These are phyloP conservation scores for Folsomia manolachei DNA, from an alignment of 2,888 invertebrate species.

Conservation along the genomic window DNA sequence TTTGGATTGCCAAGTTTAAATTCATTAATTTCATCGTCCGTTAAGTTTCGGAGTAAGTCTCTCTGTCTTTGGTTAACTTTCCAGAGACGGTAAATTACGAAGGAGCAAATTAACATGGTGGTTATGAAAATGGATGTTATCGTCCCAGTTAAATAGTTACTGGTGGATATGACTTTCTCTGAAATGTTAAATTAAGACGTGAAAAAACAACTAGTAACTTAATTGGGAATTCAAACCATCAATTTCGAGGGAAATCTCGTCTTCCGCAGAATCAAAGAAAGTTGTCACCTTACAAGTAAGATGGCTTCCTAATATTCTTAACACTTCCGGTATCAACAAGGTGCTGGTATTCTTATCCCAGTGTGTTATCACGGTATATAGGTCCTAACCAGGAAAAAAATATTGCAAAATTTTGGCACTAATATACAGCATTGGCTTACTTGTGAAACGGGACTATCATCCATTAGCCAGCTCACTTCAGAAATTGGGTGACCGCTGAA, in stretches of 20 bases:
- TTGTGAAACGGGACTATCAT: not conserved
- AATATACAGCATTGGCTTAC: not conserved
- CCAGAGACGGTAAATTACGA: not conserved
- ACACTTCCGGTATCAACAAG: not conserved
- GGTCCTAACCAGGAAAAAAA: not conserved
- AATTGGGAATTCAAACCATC: not conserved
- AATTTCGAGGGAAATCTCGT: not conserved
- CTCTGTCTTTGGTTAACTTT: not conserved
- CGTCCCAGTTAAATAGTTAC: not conserved
- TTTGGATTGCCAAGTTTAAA: not conserved
- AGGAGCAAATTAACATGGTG: not conserved
- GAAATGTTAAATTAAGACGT: not conserved
- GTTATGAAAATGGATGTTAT: not conserved
- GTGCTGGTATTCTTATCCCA: not conserved
- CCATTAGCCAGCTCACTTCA: not conserved
- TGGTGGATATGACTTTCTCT: not conserved
- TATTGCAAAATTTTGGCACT: not conserved
- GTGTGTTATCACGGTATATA: not conserved
- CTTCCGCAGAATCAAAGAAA: not conserved
- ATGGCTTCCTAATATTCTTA: not conserved
- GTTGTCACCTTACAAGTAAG: not conserved
- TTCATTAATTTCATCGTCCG: not conserved
- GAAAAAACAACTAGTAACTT: not conserved
- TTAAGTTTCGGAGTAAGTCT: not conserved
- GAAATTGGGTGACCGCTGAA: not conserved